Evolutionary conservation across 37 sponge, comb jelly and placozoan genomes (phyloP), one percentile per base, ranked within the genome.

Genomic region (Agelas oroides): DNA sequence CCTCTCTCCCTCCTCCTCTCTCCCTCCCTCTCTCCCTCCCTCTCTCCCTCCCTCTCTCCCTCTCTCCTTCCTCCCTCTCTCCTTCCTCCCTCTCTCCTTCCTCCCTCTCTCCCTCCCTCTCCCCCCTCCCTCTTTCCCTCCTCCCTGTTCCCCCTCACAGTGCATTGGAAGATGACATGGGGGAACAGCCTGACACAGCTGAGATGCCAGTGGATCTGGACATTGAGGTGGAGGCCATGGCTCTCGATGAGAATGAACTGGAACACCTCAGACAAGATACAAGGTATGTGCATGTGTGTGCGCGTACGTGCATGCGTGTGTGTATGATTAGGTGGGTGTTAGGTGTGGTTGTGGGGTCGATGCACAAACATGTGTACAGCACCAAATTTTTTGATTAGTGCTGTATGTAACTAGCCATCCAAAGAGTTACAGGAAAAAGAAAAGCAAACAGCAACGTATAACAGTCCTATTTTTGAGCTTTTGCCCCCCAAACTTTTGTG

Each of bases 171-270:
- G n/a, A 31, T 46, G 66, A 63, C 5, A 53, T 25, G 37, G 73
- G 72, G n/a, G 79, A 86, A 19, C 8, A 17, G 8, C 58, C 60
- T 14, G 86, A 78, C 0, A 53, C 78, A 1, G 69, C 69, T 23
- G 86, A 86, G 86, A 77, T 86, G 64, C 86, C 86, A 0, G 41
- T 38, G 12, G 60, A 78, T 53, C 60, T 86, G 60, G 79, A 86
- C 79, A 86, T 86, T 52, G 86, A 86, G 62, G 86, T 86, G 78
- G 79, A 86, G 71, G 61, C 72, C 27, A 34, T 86, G 5, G 33
- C 79, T 6, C 38, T 86, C 36, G 70, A 71, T 52, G 64, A 70
- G 8, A 21, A 31, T 27, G 86, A 86, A 18, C 13, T 66, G 17
- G 79, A 68, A 17, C 65, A 56, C 17, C 86, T 86, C 23, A 24